These are phyloP conservation scores for Apistogramma diplotaenia DNA, from an alignment of 2,113 vertebrate species.

Conservation along the genomic window DNA sequence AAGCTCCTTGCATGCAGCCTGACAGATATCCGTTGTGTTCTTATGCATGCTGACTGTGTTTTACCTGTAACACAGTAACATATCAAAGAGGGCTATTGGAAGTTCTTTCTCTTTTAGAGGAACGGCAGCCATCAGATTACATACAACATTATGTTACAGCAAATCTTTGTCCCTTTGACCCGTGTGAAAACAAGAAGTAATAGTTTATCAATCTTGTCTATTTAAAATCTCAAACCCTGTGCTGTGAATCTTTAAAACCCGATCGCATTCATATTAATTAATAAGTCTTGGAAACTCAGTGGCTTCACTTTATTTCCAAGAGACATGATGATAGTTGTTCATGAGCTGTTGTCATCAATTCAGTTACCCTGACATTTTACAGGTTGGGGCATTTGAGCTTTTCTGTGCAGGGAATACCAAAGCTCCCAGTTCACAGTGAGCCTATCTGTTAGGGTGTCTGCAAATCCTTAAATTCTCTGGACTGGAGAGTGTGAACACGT, in stretches of 20 bases:
- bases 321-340: not conserved
- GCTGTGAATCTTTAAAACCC: not conserved
- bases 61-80: not conserved
- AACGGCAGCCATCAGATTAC: not conserved
- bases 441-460: not conserved
- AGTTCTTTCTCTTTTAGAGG: not conserved
- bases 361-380: not conserved
- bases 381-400: not conserved
- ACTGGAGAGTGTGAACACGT: slow-evolving; percentile 45
- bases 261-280: not conserved
- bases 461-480: slow-evolving; percentile 29
- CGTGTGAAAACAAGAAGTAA: not conserved
- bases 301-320: not conserved
- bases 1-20: slow-evolving; percentile 9
- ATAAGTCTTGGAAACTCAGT: not conserved
- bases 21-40: not conserved
- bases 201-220: not conserved
- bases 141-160: slow-evolving; percentile 8
- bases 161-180: not conserved
- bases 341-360: not conserved
- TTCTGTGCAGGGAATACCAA: not conserved
- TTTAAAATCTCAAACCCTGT: not conserved
- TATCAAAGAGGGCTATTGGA: not conserved
- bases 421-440: not conserved
- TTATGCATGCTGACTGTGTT: not conserved